Conservation (phyloP, 2,797 vertebrate genomes). For the Benthosema pterotum region DNA sequence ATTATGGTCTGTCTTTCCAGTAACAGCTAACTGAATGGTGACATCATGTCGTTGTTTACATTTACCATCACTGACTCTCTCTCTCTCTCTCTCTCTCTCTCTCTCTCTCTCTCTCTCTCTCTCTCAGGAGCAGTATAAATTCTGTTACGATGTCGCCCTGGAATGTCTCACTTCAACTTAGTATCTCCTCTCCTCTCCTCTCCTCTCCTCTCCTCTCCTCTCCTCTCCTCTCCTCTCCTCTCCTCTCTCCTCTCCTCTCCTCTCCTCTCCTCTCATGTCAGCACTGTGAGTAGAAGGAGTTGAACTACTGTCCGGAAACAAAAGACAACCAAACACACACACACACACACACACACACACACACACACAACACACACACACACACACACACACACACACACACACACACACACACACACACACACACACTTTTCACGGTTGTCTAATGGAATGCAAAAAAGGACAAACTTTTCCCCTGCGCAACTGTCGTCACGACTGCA, state of each 20-base stretch:
- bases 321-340: neutral
- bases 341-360: neutral
- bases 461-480: too few species aligned
- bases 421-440: neutral
- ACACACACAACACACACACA: neutral
- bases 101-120: too few species aligned
- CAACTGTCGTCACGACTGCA: too few species aligned
- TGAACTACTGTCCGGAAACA: neutral
- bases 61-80: slow-evolving; percentile 8
- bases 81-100: too few species aligned
- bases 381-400: neutral
- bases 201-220: neutral
- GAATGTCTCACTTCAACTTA: slow-evolving; percentile 96
- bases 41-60: slow-evolving; percentile 7
- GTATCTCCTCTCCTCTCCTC: slow-evolving; percentile 24
- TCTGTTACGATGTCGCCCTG: slow-evolving; percentile 97
- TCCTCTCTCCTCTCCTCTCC: neutral
- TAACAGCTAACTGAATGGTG: too few species aligned
- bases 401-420: neutral
- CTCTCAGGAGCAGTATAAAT: slow-evolving; percentile 94
- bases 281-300: slow-evolving; percentile 27
- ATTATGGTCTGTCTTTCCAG: too few species aligned
- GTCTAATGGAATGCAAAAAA: too few species aligned
- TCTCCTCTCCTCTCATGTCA: slow-evolving; percentile 6
- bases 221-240: slow-evolving; percentile 10